phyloP scores from a whole-genome alignment of 2,888 invertebrate genomes.

The Sarcophaga caerulescens region DNA sequence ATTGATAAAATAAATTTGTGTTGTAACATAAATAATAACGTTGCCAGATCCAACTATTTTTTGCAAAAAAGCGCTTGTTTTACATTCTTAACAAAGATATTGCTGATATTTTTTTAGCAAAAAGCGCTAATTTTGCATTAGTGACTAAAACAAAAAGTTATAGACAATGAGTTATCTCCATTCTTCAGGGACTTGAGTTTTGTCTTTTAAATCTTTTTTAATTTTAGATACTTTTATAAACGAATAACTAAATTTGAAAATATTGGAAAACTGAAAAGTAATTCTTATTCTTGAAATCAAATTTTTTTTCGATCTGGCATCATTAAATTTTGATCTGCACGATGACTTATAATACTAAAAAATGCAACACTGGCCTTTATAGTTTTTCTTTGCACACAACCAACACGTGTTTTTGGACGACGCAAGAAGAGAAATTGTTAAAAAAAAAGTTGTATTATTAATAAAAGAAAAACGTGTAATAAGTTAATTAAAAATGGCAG shows the following conservation, averaged over 20 bases:
- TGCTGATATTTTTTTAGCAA: neutral
- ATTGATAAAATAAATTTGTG: neutral
- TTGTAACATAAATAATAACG: slow-evolving; percentile 4
- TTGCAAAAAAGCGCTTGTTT: neutral
- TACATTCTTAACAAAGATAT: neutral
- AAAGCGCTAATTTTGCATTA: neutral
- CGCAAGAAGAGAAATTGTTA: slow-evolving; percentile 2
- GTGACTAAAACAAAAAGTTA: too few relatives aligned
- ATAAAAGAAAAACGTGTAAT: slow-evolving; percentile 32
- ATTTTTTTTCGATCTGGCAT: slow-evolving; percentile 1
- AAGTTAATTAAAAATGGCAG: slow-evolving; percentile 80
- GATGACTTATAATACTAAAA: neutral
- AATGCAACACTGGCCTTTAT: slow-evolving; percentile 39
- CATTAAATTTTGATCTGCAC: neutral
- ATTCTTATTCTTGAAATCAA: neutral
- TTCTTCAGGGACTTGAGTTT: too few relatives aligned
- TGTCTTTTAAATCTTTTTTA: too few relatives aligned
- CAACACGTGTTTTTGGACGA: slow-evolving; percentile 60
- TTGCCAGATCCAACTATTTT: neutral
- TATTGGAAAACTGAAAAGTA: neutral
- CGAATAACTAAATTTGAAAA: too few relatives aligned
- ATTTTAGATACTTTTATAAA: too few relatives aligned
- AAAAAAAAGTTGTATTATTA: neutral
- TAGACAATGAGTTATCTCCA: too few relatives aligned
- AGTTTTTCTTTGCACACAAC: slow-evolving; percentile 22